Evolutionary conservation across 2,113 vertebrate species (phyloP).

Genomic region (Sinocyclocheilus rhinocerous): DNA sequence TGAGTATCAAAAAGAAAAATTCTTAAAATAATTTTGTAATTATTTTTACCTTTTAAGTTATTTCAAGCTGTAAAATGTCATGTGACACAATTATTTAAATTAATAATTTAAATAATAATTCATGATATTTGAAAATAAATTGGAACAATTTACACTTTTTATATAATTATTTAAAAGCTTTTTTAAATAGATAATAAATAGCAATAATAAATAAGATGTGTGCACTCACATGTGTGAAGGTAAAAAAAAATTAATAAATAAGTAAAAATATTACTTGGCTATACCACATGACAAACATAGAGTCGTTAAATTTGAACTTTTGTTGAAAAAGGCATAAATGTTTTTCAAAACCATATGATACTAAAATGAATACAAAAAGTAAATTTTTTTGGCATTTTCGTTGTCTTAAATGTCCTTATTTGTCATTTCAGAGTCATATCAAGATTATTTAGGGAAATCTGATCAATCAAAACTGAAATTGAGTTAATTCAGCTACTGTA

Average conservation of each 20-base stretch:
- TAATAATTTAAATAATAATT: too few species aligned
- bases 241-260: too few species aligned
- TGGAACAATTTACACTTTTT: not conserved
- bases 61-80: too few species aligned
- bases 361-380: not conserved
- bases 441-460: too few species aligned
- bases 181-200: too few species aligned
- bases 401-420: too few species aligned
- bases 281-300: not conserved
- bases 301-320: not conserved
- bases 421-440: too few species aligned
- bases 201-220: not conserved
- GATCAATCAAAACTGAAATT: not conserved
- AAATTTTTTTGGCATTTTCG: too few species aligned
- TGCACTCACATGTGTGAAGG: not conserved
- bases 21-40: too few species aligned
- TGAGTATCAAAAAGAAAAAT: not conserved
- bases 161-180: not conserved
- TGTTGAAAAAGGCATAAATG: not conserved
- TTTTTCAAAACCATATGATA: not conserved
- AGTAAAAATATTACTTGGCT: not conserved
- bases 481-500: not conserved
- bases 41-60: too few species aligned
- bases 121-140: not conserved
- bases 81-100: too few species aligned